Evolutionary conservation across 2,888 invertebrate genomes (phyloP), one percentile per base, ranked within the genome.

Genomic region (Cryptocephalus primarius): DNA sequence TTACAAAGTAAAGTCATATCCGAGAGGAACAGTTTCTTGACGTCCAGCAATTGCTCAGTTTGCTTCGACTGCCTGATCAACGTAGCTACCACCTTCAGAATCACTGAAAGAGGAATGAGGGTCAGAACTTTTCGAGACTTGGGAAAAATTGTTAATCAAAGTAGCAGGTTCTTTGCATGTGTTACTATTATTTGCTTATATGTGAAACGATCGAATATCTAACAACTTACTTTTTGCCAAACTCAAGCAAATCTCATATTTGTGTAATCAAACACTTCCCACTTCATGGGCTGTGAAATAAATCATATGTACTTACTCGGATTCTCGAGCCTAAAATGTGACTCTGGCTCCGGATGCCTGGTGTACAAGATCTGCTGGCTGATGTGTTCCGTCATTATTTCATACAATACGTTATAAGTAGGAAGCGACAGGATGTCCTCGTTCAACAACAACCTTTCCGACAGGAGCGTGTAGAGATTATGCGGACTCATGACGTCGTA

Each of bases 401-500:
- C 99, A 74, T 94, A 97, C 43, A 99, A 82, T 54, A 93, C 95
- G 76, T 97, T 97, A 78, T 99, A 99, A 1, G 93, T 95, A 42
- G 95, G 88, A 71, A 97, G 76, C 43, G 94, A 85, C 46, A 99
- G 78, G 9, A 85, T 87, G 65, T 89, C 90, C 64, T 92, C 89
- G 66, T 91, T 88, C 47, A 91, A 74, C 59, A 92, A 75, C 60
- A 99, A 79, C 55, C 96, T 80, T 66, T 95, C 95, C 33, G 95
- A 91, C 60, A 99, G 78, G 62, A 99, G 74, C 31, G 96, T 95
- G 76, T 97, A 97, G 65, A 99, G 77, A 77, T 99, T 99, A 74
- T 94, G 90, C 1, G 96, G 94, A 55, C 91, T 91, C 94, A 99
- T 95, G 45, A 96, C 93, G 73, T 99, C 99, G 73, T 95, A 95